Conservation (phyloP, 2,888 invertebrate species). For the Euzophera pinguis region DNA sequence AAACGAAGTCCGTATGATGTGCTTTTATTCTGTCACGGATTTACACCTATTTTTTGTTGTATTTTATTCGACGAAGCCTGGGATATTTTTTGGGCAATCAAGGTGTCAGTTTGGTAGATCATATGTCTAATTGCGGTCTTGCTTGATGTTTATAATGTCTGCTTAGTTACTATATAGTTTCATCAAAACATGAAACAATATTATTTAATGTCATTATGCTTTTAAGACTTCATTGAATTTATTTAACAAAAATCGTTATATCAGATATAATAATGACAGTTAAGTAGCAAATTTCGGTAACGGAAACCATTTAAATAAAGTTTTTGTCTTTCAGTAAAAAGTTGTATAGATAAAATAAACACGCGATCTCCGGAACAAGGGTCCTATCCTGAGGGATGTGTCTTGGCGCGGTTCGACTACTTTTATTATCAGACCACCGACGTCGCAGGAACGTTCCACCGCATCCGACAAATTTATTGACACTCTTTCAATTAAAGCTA, state of each 20-base stretch:
- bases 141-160: too few species aligned
- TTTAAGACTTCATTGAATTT: too few species aligned
- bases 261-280: too few species aligned
- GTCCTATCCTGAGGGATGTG: conserved; percentile 57
- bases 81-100: conserved; percentile 27
- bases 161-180: too few species aligned
- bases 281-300: conserved; percentile 28
- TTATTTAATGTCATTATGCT: too few species aligned
- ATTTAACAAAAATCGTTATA: too few species aligned
- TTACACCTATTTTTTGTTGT: conserved; percentile 38
- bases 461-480: conserved; percentile 75
- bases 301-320: conserved; percentile 46
- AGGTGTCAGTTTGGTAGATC: conserved; percentile 8
- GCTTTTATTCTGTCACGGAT: conserved; percentile 44
- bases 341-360: conserved; percentile 69
- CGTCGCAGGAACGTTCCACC: conserved; percentile 52
- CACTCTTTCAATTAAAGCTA: conserved; percentile 79
- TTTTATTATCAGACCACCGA: conserved; percentile 70
- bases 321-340: conserved; percentile 56
- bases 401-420: conserved; percentile 47
- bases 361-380: conserved; percentile 55
- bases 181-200: too few species aligned
- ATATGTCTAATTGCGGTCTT: not conserved
- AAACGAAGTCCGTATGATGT: conserved; percentile 53
- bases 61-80: conserved; percentile 38